Base-by-base conservation (phyloP, 2,113 vertebrate species). In the Seriola aureovittata region DNA sequence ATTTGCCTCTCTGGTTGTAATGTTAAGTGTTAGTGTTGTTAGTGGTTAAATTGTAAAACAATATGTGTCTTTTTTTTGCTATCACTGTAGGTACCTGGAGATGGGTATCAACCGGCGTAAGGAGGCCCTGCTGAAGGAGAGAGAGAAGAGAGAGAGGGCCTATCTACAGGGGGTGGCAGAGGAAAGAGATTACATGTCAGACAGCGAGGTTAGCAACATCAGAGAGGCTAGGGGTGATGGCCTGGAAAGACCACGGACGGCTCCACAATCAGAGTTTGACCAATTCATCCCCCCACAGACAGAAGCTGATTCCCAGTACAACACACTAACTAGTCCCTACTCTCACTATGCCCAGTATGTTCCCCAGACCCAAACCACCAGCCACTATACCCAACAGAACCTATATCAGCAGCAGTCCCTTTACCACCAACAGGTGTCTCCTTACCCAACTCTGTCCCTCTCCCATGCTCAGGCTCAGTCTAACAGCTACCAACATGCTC, bases 51-150 rank as follows among this genome's bases (percentile, higher is more conserved):
- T 52, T 44, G 8, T 82, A 46, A 75, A 69, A 62, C 4, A 34
- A 42, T 11, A 11, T 72, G 5, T 16, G 3, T 17, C 4, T 14
- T 8, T 78, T 78, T 25, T 67, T 60, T 57, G 8, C 63, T 32
- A 42, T 70, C 76, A 19, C 16, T 80, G 6, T 80, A 94, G 94
- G 76, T 99, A 99, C 91, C 92, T 99, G 77, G 98, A 99, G 94
- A 98, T 99, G 98, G 98, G 98, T 81, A 99, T 99, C 91, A 99
- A 99, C 85, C 95, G 98, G 52, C 96, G 98, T 70, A 99, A 99
- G 93, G 98, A 99, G 81, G 98, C 96, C n/a, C 92, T 99, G 46
- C 91, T 99, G 62, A 99, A 99, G 88, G 98, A 99, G 87, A 95
- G 98, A 87, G 98, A 99, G 92, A 99, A 99, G 90, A 95, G 98